Evolutionary conservation across 2,888 invertebrate genomes (phyloP).

Genomic region (Lutraria lutraria): DNA sequence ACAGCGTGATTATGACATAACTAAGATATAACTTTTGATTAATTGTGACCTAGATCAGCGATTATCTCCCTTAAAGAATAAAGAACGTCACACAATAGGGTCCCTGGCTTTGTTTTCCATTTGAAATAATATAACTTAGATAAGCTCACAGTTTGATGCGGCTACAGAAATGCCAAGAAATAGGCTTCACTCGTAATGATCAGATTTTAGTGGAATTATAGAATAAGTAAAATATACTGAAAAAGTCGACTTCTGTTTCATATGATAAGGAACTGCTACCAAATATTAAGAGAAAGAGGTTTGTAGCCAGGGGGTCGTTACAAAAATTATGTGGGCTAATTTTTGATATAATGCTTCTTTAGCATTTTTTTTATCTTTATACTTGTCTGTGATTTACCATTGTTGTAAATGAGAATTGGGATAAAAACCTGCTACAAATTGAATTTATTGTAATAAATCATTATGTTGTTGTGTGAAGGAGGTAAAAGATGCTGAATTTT

Average conservation of each 20-base stretch:
- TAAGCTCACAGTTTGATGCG: constrained; percentile 33
- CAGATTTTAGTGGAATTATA: constrained; percentile 26
- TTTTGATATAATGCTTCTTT: constrained; percentile 15
- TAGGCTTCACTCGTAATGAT: constrained; percentile 8
- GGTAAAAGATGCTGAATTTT: neutral
- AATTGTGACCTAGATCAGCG: constrained; percentile 48
- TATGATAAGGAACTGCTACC: constrained; percentile 35
- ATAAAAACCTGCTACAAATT: neutral
- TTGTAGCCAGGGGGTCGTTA: constrained; percentile 5
- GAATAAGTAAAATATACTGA: constrained; percentile 25
- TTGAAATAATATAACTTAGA: constrained; percentile 50
- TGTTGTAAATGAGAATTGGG: neutral
- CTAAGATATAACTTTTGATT: constrained; percentile 60
- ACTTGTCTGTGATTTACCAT: constrained; percentile 1
- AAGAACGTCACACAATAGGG: constrained; percentile 59
- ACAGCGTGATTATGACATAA: constrained; percentile 57
- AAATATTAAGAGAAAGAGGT: constrained; percentile 37
- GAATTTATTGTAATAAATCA: constrained; percentile 20
- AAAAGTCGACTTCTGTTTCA: constrained; percentile 26
- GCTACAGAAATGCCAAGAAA: constrained; percentile 26
- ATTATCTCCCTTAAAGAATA: constrained; percentile 51
- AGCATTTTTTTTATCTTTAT: constrained; percentile 1
- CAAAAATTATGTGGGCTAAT: constrained; percentile 16
- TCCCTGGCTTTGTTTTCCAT: constrained; percentile 58
- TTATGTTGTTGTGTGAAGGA: neutral